Conservation (phyloP, 2,888 invertebrate species). For the Agonopterix arenella region DNA sequence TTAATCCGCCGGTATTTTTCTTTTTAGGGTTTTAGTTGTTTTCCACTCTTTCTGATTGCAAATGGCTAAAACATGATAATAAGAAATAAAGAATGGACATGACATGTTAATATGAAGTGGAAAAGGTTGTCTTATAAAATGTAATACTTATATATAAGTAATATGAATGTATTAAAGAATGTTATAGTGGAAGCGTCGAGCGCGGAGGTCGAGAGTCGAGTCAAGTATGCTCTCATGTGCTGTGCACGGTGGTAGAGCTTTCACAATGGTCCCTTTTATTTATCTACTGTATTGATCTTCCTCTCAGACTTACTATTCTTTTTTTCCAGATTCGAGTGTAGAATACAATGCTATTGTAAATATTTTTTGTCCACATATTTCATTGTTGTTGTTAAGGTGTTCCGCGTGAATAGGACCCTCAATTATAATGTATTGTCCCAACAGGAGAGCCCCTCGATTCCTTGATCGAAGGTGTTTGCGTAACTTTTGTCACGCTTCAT, state of each 20-base stretch:
- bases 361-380: constrained; percentile 65
- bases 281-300: constrained; percentile 64
- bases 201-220: constrained; percentile 12
- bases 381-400: constrained; percentile 49
- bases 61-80: neutral
- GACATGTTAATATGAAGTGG: neutral
- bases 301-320: constrained; percentile 44
- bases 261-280: constrained; percentile 58
- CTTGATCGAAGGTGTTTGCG: constrained; percentile 26
- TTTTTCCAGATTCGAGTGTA: constrained; percentile 36
- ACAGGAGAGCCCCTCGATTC: constrained; percentile 22
- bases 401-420: constrained; percentile 44
- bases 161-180: constrained; percentile 1
- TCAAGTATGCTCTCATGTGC: constrained; percentile 22
- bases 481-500: constrained; percentile 28
- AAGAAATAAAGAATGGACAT: neutral
- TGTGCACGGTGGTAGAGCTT: constrained; percentile 19
- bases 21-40: neutral
- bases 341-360: constrained; percentile 53
- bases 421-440: constrained; percentile 49
- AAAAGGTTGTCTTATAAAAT: too few species aligned
- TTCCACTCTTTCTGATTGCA: too few species aligned
- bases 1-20: neutral
- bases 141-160: neutral
- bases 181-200: neutral